Percentiles rank a stretch among this genome's conserved stretches.
Evolutionary conservation across 1,140 invertebrate genomes (phyloP).

Genomic region (Zaprionus tsacasi): DNA sequence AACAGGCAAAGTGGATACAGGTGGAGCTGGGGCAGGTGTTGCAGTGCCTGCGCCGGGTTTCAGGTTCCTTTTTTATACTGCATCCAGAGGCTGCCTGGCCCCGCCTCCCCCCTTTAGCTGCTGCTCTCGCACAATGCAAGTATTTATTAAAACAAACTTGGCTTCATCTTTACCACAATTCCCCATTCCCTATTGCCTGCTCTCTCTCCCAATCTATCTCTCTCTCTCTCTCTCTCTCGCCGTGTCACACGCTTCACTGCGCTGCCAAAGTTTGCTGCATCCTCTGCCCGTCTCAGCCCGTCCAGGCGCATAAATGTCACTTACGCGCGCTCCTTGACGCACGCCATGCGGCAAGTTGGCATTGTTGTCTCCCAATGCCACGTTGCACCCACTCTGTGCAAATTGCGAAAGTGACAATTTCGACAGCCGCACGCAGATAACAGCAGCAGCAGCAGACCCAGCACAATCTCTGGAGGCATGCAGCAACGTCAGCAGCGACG

Average conservation of each 20-base stretch:
- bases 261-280: constrained; percentile 46
- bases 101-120: background rate
- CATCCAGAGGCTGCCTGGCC: too few relatives aligned
- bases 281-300: constrained; percentile 19
- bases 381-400: constrained; percentile 60
- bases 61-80: too few relatives aligned
- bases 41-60: too few relatives aligned
- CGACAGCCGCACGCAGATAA: constrained; percentile 57
- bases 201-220: constrained; percentile 2
- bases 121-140: constrained; percentile 67
- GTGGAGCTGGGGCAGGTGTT: background rate
- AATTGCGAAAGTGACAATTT: constrained; percentile 82
- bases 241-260: constrained; percentile 12
- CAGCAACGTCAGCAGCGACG: background rate
- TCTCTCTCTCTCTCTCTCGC: constrained; percentile 6
- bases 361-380: constrained; percentile 28
- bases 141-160: constrained; percentile 83
- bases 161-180: constrained; percentile 18
- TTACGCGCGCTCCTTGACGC: constrained; percentile 74
- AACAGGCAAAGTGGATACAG: constrained; percentile 12
- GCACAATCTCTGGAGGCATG: background rate
- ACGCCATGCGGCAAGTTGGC: constrained; percentile 40
- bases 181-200: background rate
- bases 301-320: constrained; percentile 82
- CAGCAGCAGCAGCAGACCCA: constrained; percentile 11